Base-by-base conservation (phyloP, 2,888 invertebrate species). In the Lasioglossum pauxillum region DNA sequence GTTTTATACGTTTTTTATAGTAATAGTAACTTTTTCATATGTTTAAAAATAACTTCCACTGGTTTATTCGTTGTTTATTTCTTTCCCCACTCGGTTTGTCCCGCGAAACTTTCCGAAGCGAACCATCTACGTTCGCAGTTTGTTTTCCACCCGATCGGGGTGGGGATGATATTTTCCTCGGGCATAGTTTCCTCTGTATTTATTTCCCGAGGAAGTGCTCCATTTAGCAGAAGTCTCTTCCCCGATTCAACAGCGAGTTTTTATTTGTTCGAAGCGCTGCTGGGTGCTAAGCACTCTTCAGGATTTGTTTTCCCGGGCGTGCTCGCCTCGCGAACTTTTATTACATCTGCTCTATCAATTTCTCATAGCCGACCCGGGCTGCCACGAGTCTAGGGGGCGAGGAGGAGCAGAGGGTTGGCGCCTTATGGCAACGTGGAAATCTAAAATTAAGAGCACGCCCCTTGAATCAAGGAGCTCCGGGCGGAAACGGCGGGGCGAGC, bases 401-500 rank as follows among this genome's bases (percentile, higher is more conserved):
- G 7, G 64, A 64, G 27, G 46, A 53, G 41, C 23, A 23, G 69
- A 2, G 74, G 27, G 49, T 71, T 64, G 10, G 78, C 72, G 79
- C 53, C 76, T 76, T 79, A 78, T 80, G 80, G 87, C 88, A 87
- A 85, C 82, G 86, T 82, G 83, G 87, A 88, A 88, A 90, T 91
- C 91, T 91, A 90, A 91, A 92, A 91, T 92, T 91, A 92, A 92
- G 92, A 92, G 86, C 91, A 80, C 84, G 83, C 75, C 79, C 77
- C 81, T 82, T 46, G 82, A 88, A 81, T 81, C 67, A 72, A 85
- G 79, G 19, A 78, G 77, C 41, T 41, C 35, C 67, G 67, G 35
- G 41, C 71, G 41, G 64, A 88, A 87, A 85, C 75, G 77, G 71
- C 77, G 72, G 64, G 73, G 35, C 49, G 64, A 27, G 60, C 82